Conservation (phyloP, 2,113 vertebrate species). For the Pleuronectes platessa region DNA sequence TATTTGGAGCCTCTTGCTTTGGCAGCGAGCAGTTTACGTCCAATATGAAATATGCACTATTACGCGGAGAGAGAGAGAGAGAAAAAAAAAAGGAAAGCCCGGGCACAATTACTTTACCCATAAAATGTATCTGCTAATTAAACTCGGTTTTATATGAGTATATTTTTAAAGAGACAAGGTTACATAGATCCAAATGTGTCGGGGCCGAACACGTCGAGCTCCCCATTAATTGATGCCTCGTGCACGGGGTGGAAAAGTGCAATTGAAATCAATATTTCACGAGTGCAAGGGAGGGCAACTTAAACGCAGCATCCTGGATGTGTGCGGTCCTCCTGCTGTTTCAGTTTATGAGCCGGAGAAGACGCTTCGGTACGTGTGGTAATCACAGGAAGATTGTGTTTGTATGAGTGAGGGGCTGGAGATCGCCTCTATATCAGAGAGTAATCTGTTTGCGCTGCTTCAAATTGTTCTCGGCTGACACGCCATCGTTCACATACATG, state of each 20-base stretch:
- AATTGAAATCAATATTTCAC: constrained; percentile 2
- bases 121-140: neutral
- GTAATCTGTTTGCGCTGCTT: constrained; percentile 71
- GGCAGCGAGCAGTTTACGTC: neutral
- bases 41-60: neutral
- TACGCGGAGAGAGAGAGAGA: neutral
- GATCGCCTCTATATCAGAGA: constrained; percentile 70
- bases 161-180: neutral
- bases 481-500: constrained; percentile 67
- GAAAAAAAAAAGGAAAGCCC: neutral
- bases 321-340: constrained; percentile 37
- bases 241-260: neutral
- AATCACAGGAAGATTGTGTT: constrained; percentile 72
- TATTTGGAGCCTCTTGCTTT: neutral
- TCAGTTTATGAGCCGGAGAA: constrained; percentile 35
- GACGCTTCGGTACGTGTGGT: constrained; percentile 31
- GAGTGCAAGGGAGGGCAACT: constrained; percentile 18
- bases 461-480: constrained; percentile 70
- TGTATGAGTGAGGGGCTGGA: constrained; percentile 57
- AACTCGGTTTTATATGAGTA: neutral
- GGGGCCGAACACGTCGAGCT: neutral
- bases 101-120: neutral
- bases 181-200: neutral
- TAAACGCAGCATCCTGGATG: constrained; percentile 10
- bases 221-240: neutral